Evolutionary conservation across 2,113 vertebrate genomes (phyloP).

Genomic region (Raja brachyura): DNA sequence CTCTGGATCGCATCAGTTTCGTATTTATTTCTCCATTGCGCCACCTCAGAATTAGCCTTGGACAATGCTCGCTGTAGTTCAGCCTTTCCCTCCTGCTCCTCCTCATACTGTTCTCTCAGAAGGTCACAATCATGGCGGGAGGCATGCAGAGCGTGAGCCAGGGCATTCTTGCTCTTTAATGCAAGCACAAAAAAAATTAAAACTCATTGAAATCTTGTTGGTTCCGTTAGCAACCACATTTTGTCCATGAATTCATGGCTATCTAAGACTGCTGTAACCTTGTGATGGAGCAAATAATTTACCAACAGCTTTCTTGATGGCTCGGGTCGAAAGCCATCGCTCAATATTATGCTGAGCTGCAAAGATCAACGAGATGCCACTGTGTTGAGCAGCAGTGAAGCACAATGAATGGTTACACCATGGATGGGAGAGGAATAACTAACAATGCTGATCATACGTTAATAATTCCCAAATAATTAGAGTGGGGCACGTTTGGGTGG

Average conservation of each 20-base stretch:
- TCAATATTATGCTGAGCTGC: too few species aligned
- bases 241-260: neutral
- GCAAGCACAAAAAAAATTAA: neutral
- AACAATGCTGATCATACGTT: neutral
- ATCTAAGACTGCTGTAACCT: neutral
- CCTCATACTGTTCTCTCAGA: slow-evolving; percentile 84
- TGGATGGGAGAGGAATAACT: neutral
- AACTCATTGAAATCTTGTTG: neutral
- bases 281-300: neutral
- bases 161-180: slow-evolving; percentile 68
- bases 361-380: neutral
- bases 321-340: neutral
- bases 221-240: neutral
- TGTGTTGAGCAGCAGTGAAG: neutral
- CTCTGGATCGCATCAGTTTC: slow-evolving; percentile 88
- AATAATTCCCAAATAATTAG: too few species aligned
- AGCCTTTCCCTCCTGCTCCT: slow-evolving; percentile 77
- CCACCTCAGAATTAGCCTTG: slow-evolving; percentile 81
- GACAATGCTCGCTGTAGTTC: slow-evolving; percentile 81
- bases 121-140: slow-evolving; percentile 80
- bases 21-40: slow-evolving; percentile 89
- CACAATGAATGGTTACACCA: neutral
- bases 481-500: too few species aligned
- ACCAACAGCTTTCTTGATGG: neutral
- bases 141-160: slow-evolving; percentile 81